Conservation (phyloP, 1,140 invertebrate species). For the Linepithema humile region DNA sequence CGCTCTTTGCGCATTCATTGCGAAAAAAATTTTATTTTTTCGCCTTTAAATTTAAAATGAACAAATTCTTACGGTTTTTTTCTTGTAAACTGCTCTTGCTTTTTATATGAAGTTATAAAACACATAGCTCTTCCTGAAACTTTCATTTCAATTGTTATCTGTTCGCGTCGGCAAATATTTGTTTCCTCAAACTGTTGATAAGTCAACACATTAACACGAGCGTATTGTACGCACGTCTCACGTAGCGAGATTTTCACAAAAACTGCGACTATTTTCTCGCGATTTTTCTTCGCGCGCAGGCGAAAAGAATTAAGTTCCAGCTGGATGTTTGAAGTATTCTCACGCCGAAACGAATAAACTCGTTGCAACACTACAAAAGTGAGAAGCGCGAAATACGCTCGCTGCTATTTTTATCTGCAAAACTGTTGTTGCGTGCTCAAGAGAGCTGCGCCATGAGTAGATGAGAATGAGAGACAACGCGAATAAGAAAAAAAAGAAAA, state of each 20-base stretch:
- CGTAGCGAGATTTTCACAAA: background rate
- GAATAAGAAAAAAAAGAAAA: background rate
- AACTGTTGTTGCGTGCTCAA: slow-evolving; percentile 29
- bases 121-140: background rate
- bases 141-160: slow-evolving; percentile 16
- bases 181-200: slow-evolving; percentile 39
- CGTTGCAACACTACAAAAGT: slow-evolving; percentile 18
- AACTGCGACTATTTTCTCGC: slow-evolving; percentile 23
- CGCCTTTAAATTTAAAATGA: background rate
- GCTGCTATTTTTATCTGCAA: slow-evolving; percentile 48
- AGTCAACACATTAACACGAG: slow-evolving; percentile 43
- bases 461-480: background rate
- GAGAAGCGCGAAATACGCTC: slow-evolving; percentile 14
- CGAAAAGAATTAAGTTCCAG: slow-evolving; percentile 54
- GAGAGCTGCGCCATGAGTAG: slow-evolving; percentile 10
- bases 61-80: background rate
- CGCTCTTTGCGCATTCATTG: background rate
- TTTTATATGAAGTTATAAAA: background rate
- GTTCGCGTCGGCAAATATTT: slow-evolving; percentile 28
- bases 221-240: slow-evolving; percentile 20
- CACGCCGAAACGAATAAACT: slow-evolving; percentile 62
- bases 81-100: background rate
- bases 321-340: slow-evolving; percentile 57
- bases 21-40: background rate
- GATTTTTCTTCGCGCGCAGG: slow-evolving; percentile 29